A percentile compares a stretch with the other conserved stretches of the same genome.
phyloP scores from a whole-genome alignment of 2,113 vertebrate species.

The Pelodiscus sinensis region DNA sequence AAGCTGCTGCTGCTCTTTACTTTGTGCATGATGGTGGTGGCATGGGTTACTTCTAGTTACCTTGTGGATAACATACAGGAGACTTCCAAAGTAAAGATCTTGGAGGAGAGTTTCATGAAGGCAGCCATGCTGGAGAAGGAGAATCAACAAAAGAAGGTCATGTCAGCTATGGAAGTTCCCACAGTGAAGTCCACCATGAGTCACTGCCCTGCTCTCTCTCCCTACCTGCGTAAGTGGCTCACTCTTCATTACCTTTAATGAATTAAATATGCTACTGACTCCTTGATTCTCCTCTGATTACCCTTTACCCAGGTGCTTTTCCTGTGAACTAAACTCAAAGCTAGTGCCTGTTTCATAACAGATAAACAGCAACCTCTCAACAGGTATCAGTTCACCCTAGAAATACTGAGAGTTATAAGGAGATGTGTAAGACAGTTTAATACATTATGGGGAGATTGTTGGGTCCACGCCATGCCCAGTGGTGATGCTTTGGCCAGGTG shows the following conservation, averaged over 20 bases:
- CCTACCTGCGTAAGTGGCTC: slow-evolving; percentile 76
- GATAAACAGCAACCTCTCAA: neutral
- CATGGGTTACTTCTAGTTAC: slow-evolving; percentile 82
- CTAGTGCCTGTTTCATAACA: neutral
- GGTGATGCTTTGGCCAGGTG: neutral
- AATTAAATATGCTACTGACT: neutral
- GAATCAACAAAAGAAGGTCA: slow-evolving; percentile 28
- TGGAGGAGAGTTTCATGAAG: slow-evolving; percentile 56
- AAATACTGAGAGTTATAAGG: neutral
- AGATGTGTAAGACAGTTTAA: neutral
- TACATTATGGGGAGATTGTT: neutral
- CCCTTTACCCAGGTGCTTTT: accelerated
- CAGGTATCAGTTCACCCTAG: neutral
- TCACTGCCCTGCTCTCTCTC: slow-evolving; percentile 60
- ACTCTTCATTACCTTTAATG: neutral
- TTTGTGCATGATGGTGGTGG: slow-evolving; percentile 80
- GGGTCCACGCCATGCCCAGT: neutral
- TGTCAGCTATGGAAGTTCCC: neutral
- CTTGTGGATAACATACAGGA: slow-evolving; percentile 71
- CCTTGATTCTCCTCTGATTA: neutral
- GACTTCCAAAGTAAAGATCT: slow-evolving; percentile 31
- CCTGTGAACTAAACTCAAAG: accelerated
- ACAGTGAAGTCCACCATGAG: neutral
- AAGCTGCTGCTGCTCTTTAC: slow-evolving; percentile 82
- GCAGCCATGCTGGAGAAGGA: neutral